phyloP scores from a whole-genome alignment of 1,140 invertebrate species.

The Scylla paramamosain region DNA sequence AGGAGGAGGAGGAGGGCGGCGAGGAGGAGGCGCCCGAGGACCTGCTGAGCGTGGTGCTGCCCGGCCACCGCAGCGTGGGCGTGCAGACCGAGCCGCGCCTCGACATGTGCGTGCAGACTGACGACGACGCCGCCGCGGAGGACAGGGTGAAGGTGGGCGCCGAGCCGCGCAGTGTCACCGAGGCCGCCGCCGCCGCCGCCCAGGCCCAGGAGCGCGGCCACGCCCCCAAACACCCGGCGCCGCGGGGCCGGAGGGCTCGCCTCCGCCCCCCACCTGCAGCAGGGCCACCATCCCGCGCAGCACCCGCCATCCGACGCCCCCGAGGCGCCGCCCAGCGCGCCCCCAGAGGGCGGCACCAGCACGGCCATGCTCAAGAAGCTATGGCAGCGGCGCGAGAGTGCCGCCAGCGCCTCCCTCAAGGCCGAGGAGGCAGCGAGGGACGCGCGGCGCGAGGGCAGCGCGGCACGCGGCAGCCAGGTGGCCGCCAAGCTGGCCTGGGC shows the following conservation, averaged over 20 bases:
- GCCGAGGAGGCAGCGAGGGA: slow-evolving; percentile 49
- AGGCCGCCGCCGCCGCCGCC: slow-evolving; percentile 62
- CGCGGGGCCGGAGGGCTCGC: not conserved
- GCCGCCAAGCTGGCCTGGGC: slow-evolving; percentile 73
- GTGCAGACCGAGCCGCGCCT: slow-evolving; percentile 77
- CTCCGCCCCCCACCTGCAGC: not conserved
- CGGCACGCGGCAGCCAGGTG: slow-evolving; percentile 64
- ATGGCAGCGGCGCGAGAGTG: slow-evolving; percentile 76
- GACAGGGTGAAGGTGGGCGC: slow-evolving; percentile 77
- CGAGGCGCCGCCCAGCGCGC: not conserved
- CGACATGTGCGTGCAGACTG: slow-evolving; percentile 77
- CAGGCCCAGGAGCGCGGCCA: slow-evolving; percentile 54
- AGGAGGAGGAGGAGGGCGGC: slow-evolving; percentile 71
- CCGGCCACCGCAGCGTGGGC: slow-evolving; percentile 65
- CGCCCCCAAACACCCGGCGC: not conserved
- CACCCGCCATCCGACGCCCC: not conserved
- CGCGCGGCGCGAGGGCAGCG: slow-evolving; percentile 26
- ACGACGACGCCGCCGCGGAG: slow-evolving; percentile 76
- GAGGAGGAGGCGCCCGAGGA: slow-evolving; percentile 78
- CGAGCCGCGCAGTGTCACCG: slow-evolving; percentile 73
- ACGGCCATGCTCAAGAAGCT: slow-evolving; percentile 75
- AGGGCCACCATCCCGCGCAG: not conserved
- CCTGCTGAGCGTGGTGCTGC: slow-evolving; percentile 53
- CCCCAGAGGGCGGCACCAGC: slow-evolving; percentile 4
- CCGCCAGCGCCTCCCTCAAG: slow-evolving; percentile 61